These are phyloP conservation scores for Champsocephalus esox DNA, from an alignment of 2,797 vertebrate genomes.

Conservation along the genomic window DNA sequence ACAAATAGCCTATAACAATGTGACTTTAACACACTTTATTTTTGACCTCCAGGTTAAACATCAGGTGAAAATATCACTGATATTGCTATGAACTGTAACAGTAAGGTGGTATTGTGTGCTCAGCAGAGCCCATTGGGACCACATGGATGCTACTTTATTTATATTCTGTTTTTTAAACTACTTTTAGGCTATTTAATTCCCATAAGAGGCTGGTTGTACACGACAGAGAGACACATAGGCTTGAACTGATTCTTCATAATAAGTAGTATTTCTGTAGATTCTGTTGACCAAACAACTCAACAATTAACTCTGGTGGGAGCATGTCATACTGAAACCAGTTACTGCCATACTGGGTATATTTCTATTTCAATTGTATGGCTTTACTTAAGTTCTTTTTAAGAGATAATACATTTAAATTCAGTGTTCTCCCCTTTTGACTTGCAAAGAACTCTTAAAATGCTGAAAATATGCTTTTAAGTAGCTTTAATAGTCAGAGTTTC, in stretches of 20 bases:
- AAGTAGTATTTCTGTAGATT: background rate
- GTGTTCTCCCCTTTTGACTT: background rate
- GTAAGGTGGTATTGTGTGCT: background rate
- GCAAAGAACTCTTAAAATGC: background rate
- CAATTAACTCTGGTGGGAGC: background rate
- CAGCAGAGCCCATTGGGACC: background rate
- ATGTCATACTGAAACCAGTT: background rate
- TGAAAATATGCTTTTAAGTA: background rate
- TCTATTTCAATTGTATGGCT: background rate
- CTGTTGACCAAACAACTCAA: background rate
- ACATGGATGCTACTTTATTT: background rate
- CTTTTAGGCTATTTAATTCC: background rate
- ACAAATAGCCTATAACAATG: background rate
- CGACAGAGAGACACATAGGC: background rate
- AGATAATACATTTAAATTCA: background rate
- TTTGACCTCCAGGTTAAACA: background rate
- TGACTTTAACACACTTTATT: background rate
- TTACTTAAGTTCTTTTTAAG: background rate
- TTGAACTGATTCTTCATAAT: background rate
- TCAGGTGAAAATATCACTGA: background rate
- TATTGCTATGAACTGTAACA: background rate
- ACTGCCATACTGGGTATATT: background rate
- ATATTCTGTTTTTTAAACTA: background rate
- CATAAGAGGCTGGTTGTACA: background rate
- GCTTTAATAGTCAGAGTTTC: background rate